Conservation (phyloP, 2,113 vertebrate species). For the Orycteropus afer region DNA sequence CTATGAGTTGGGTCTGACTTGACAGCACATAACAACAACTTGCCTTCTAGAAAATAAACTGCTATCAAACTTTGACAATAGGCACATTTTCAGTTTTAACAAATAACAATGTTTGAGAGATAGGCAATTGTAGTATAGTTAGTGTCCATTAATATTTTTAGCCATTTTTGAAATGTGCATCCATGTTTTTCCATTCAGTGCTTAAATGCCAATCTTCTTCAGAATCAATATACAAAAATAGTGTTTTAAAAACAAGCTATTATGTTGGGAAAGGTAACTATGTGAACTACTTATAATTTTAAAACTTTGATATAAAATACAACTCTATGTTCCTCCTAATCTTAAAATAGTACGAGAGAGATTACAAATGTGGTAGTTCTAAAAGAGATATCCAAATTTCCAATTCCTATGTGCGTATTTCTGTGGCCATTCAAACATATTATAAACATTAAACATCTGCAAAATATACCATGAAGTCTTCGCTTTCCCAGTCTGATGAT, state of each 20-base stretch:
- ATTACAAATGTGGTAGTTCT: neutral
- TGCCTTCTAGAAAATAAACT: neutral
- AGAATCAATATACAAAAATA: neutral
- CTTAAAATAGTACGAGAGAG: conserved; percentile 17
- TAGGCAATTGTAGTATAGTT: neutral
- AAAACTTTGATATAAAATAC: neutral
- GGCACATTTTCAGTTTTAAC: neutral
- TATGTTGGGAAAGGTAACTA: neutral
- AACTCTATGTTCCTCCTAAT: neutral
- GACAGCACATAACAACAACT: too few species aligned
- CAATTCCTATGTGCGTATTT: neutral
- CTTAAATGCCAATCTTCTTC: neutral
- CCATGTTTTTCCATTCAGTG: neutral
- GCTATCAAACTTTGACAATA: neutral
- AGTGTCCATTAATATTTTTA: neutral
- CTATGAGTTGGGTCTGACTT: too few species aligned
- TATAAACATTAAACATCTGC: neutral
- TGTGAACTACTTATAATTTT: conserved; percentile 5
- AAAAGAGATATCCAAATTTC: neutral
- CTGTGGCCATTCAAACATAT: neutral
- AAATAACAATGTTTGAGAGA: neutral
- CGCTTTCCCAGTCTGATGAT: neutral
- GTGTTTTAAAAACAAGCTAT: neutral
- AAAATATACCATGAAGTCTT: conserved; percentile 5
- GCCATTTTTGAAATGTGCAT: neutral